Evolutionary conservation across 1,140 invertebrate genomes (phyloP).

Genomic region (Chionoecetes opilio): DNA sequence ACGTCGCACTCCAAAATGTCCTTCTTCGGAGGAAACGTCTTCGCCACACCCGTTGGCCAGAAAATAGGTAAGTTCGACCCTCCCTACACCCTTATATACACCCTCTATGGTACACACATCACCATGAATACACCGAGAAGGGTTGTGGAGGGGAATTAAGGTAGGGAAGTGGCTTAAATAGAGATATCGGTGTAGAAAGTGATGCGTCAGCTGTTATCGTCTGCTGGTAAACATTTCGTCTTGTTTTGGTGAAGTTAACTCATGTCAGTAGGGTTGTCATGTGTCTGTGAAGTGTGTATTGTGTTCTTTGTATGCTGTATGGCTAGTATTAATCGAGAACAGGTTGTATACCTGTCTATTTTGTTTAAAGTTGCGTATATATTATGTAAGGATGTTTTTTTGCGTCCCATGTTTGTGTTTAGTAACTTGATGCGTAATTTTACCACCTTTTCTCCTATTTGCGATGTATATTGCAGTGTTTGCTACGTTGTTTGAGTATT

Average conservation of each 20-base stretch:
- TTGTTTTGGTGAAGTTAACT: not conserved
- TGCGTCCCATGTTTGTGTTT: too few species aligned
- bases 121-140: constrained; percentile 1
- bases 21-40: constrained; percentile 75
- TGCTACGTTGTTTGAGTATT: too few species aligned
- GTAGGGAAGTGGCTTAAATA: too few species aligned
- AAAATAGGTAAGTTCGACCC: constrained; percentile 64
- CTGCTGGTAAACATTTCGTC: not conserved
- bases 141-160: not conserved
- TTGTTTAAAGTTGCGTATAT: too few species aligned
- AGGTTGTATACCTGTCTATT: too few species aligned
- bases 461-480: too few species aligned
- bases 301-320: not conserved
- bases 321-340: too few species aligned
- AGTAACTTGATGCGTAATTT: too few species aligned
- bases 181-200: not conserved
- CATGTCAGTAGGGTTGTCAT: not conserved
- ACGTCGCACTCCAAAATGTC: constrained; percentile 69
- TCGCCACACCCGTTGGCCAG: constrained; percentile 72
- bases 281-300: not conserved
- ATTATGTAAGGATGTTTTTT: too few species aligned
- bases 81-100: not conserved
- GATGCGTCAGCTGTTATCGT: not conserved
- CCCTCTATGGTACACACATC: not conserved
- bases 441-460: too few species aligned